Evolutionary conservation across 2,113 vertebrate genomes (phyloP), one percentile per base, ranked within the genome.

Genomic region (Panurus biarmicus): DNA sequence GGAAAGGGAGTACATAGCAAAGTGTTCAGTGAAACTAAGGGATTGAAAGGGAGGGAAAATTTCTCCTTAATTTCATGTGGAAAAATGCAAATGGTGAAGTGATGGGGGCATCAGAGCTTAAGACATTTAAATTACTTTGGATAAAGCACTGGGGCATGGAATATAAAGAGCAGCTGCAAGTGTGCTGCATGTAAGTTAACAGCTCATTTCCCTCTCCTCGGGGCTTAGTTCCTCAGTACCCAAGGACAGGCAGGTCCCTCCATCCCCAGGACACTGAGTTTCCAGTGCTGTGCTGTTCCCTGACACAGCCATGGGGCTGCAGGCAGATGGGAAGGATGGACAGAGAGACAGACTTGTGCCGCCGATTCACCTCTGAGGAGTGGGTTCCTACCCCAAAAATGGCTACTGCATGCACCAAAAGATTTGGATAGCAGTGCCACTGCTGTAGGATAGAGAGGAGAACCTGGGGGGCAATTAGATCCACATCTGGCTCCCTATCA

Each of bases 121-220:
- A 93, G 91, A 91, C 8, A 1, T 77, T 94, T 95, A 89, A 92
- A 94, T 96, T 95, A 92, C 89, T 91, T 89, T 89, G 62, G 76
- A 53, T 87, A 91, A 94, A 92, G 87, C 89, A n/a, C 12, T 82
- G 58, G 73, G 70, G 42, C 92, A 85, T 92, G 84, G 62, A 95
- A 95, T 70, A 93, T 47, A 85, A 91, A 94, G 58, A 91, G 74
- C 85, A 83, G 74, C 24, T 0, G 0, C 14, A 64, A 93, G 73
- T 40, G 42, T 69, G 73, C 54, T 84, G 57, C 58, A 19, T 61
- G 50, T 93, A 91, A 89, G 70, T 82, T 76, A 85, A 72, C 77
- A 87, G 87, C 58, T 83, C 89, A 74, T 90, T 96, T 93, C 64
- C 40, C 75, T 87, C 67, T 85, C 71, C 58, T 79, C 10, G 0